A percentile compares a stretch with the other conserved stretches of the same genome.
Evolutionary conservation across 1,140 invertebrate genomes (phyloP).

Genomic region (Chymomyza costata): DNA sequence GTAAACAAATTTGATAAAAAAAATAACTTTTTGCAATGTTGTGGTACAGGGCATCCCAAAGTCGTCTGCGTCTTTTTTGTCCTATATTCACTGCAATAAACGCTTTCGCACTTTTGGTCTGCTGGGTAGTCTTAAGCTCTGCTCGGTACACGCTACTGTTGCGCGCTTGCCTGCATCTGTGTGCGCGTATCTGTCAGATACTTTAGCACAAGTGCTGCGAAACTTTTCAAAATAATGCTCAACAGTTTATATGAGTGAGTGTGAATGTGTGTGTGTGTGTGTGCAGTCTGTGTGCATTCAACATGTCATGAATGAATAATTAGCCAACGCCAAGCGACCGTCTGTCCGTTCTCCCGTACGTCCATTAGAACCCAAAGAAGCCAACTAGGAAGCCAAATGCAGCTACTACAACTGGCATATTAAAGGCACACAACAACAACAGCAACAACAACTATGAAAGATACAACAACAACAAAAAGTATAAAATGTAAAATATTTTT

Average conservation of each 20-base stretch:
- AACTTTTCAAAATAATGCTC: conserved; percentile 59
- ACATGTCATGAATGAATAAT: conserved; percentile 73
- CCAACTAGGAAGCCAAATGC: conserved; percentile 53
- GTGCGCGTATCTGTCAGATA: conserved; percentile 66
- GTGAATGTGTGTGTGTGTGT: conserved; percentile 3
- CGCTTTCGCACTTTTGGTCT: too few species aligned
- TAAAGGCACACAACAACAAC: conserved; percentile 28
- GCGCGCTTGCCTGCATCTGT: conserved; percentile 27
- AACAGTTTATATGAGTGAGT: conserved; percentile 20
- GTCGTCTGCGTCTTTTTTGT: too few species aligned
- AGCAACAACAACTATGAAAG: too few species aligned
- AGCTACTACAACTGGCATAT: conserved; percentile 35
- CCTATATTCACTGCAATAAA: too few species aligned
- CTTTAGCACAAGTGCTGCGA: conserved; percentile 54
- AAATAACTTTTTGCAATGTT: too few species aligned
- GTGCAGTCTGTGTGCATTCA: conserved; percentile 55
- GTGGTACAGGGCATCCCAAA: too few species aligned
- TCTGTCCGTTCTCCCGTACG: background rate
- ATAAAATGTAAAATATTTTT: conserved; percentile 29
- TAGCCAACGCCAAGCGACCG: conserved; percentile 53
- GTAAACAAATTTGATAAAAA: too few species aligned
- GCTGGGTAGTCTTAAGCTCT: background rate
- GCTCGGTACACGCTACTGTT: conserved; percentile 35
- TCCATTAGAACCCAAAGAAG: background rate
- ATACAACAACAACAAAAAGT: background rate